These are phyloP conservation scores for Arbacia lixula DNA, from an alignment of 53 echinoderm and acorn worm genomes.

Conservation along the genomic window DNA sequence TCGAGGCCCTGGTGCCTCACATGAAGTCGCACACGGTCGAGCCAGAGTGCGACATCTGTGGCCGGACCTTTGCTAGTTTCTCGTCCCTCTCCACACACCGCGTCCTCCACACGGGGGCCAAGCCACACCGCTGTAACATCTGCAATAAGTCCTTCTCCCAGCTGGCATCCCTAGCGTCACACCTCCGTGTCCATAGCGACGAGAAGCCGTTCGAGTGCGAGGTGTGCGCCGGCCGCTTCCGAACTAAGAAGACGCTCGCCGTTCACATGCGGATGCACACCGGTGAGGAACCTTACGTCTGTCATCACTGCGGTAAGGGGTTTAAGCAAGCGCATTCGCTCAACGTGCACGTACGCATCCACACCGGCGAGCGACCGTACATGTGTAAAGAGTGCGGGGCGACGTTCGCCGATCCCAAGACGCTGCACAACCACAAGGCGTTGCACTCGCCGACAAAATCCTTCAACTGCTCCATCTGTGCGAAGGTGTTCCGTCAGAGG, in stretches of 20 bases:
- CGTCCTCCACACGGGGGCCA: background rate
- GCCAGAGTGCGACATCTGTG: background rate
- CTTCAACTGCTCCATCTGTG: slow-evolving; percentile 2
- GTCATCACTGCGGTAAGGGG: slow-evolving; percentile 6
- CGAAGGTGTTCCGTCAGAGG: slow-evolving; percentile 17
- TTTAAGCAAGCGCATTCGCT: slow-evolving; percentile 3
- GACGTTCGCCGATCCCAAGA: slow-evolving; percentile 5
- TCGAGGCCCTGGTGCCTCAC: no score
- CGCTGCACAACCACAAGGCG: slow-evolving; percentile 23
- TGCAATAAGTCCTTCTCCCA: background rate
- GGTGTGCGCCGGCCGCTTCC: background rate
- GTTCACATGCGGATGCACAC: background rate
- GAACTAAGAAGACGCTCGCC: background rate
- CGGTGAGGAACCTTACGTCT: background rate
- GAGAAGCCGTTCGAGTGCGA: background rate
- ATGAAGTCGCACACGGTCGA: background rate
- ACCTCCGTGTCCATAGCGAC: background rate
- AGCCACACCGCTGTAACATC: background rate
- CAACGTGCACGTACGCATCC: background rate
- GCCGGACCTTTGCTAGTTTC: background rate
- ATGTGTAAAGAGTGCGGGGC: slow-evolving; percentile 9
- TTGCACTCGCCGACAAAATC: slow-evolving; percentile 1
- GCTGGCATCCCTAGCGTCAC: background rate
- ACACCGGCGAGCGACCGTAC: slow-evolving; percentile 21
- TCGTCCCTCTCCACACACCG: background rate